A percentile compares a stretch with the other conserved stretches of the same genome.
These are phyloP conservation scores for Etheostoma spectabile DNA, from an alignment of 2,113 vertebrate species.

Conservation along the genomic window DNA sequence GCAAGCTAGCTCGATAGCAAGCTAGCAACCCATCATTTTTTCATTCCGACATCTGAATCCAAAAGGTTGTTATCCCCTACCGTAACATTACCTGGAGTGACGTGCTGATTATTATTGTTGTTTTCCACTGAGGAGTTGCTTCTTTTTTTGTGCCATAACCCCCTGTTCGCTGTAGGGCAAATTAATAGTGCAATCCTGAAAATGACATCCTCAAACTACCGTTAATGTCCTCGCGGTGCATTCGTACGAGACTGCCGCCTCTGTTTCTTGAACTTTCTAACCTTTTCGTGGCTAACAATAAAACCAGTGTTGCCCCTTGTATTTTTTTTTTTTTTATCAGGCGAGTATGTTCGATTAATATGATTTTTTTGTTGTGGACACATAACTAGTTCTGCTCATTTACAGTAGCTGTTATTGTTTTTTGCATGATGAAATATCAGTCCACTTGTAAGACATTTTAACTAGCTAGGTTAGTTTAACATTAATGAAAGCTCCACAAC, in stretches of 20 bases:
- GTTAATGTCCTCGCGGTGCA: background rate
- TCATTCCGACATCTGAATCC: too few species aligned
- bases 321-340: background rate
- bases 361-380: too few species aligned
- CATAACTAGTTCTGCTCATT: background rate
- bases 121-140: conserved; percentile 82
- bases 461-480: background rate
- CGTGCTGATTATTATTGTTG: conserved; percentile 89
- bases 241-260: background rate
- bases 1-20: background rate
- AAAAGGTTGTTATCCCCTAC: background rate
- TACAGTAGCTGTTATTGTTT: background rate
- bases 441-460: background rate
- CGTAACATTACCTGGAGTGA: conserved; percentile 85
- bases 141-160: conserved; percentile 38
- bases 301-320: too few species aligned
- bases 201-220: background rate
- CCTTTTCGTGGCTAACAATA: background rate
- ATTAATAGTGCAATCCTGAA: background rate
- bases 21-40: background rate
- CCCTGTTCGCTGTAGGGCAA: fast-evolving
- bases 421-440: background rate
- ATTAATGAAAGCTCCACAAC: background rate
- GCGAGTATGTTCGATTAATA: background rate
- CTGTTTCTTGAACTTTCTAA: background rate